Conservation (phyloP, 1,140 invertebrate genomes). For the Heliconius congener region DNA sequence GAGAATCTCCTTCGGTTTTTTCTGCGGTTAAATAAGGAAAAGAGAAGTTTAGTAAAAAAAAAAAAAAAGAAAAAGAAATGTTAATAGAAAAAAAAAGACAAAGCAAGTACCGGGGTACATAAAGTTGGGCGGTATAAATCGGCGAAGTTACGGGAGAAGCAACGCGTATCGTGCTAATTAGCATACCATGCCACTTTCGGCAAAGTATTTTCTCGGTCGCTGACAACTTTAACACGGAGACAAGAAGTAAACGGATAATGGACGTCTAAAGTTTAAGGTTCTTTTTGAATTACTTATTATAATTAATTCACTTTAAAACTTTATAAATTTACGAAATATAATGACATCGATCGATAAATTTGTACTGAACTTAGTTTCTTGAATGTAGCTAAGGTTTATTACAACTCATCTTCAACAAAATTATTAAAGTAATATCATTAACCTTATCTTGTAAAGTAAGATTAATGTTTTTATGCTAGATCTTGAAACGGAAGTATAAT, state of each 20-base stretch:
- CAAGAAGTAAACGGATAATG: constrained; percentile 16
- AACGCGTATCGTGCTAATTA: constrained; percentile 27
- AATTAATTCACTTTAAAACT: constrained; percentile 14
- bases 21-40: background rate
- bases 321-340: background rate
- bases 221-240: constrained; percentile 23
- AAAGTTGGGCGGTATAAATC: constrained; percentile 33
- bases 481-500: constrained; percentile 19
- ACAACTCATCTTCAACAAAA: background rate
- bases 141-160: constrained; percentile 23
- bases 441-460: background rate
- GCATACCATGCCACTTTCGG: constrained; percentile 32
- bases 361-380: background rate
- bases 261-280: constrained; percentile 7
- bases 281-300: constrained; percentile 14
- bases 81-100: constrained; percentile 23
- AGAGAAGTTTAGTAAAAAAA: background rate
- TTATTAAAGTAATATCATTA: background rate
- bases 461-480: background rate
- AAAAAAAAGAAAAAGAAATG: constrained; percentile 9
- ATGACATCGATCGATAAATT: background rate
- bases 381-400: background rate
- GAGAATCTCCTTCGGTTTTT: too few species aligned
- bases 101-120: constrained; percentile 25
- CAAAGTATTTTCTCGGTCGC: constrained; percentile 30